Evolutionary conservation across 2,888 invertebrate species (phyloP).

Genomic region (Timandra comae): DNA sequence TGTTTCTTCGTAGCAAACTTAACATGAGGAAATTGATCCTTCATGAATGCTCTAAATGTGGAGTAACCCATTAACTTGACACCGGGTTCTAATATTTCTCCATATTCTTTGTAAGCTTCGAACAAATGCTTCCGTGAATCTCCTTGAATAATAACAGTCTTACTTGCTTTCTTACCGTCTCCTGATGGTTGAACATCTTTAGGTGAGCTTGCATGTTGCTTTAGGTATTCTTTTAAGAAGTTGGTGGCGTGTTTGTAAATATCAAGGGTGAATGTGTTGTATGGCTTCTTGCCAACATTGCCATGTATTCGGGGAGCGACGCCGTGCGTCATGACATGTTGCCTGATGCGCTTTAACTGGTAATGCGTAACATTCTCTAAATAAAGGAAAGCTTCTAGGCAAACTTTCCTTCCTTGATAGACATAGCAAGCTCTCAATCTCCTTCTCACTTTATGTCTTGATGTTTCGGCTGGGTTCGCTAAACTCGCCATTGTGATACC

Average conservation of each 20-base stretch:
- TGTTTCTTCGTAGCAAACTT: slow-evolving; percentile 81
- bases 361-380: slow-evolving; percentile 88
- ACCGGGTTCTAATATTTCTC: slow-evolving; percentile 81
- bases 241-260: slow-evolving; percentile 87
- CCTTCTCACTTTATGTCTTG: slow-evolving; percentile 83
- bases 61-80: slow-evolving; percentile 88
- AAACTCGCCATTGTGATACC: slow-evolving; percentile 89
- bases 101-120: slow-evolving; percentile 84
- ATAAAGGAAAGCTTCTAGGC: slow-evolving; percentile 86
- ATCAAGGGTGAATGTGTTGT: slow-evolving; percentile 86
- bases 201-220: slow-evolving; percentile 78
- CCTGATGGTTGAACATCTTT: slow-evolving; percentile 68
- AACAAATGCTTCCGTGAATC: slow-evolving; percentile 82
- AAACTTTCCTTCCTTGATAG: slow-evolving; percentile 86
- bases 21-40: slow-evolving; percentile 87
- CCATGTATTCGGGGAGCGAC: slow-evolving; percentile 87
- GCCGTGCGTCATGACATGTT: slow-evolving; percentile 87
- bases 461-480: slow-evolving; percentile 84
- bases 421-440: slow-evolving; percentile 85
- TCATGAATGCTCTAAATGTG: slow-evolving; percentile 87
- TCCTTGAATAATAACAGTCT: slow-evolving; percentile 70
- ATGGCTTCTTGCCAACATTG: slow-evolving; percentile 87
- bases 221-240: slow-evolving; percentile 84
- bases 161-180: slow-evolving; percentile 69
- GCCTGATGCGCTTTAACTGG: slow-evolving; percentile 85